These are phyloP conservation scores for Sisyra nigra DNA, from an alignment of 2,888 invertebrate species.

Conservation along the genomic window DNA sequence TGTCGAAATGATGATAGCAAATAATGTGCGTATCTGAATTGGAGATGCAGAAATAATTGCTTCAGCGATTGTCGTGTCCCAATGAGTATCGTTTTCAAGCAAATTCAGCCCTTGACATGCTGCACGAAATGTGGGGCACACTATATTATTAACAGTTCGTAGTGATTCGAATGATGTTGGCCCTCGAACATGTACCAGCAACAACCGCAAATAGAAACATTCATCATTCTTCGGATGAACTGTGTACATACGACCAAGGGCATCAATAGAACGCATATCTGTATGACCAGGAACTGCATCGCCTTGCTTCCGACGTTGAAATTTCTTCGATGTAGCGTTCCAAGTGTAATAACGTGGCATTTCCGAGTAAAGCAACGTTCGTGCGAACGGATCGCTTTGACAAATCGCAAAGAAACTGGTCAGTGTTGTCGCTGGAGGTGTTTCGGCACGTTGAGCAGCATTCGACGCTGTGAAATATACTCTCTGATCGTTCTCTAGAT, in stretches of 20 bases:
- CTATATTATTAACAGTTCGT: conserved; percentile 21
- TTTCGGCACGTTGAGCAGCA: conserved; percentile 10
- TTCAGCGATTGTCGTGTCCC: conserved; percentile 14
- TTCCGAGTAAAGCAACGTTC: conserved; percentile 20
- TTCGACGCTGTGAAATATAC: conserved; percentile 14
- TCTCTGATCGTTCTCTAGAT: conserved; percentile 13
- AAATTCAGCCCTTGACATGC: conserved; percentile 16
- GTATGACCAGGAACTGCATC: conserved; percentile 13
- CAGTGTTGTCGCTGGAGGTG: conserved; percentile 13
- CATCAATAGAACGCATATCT: conserved; percentile 12
- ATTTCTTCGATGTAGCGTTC: conserved; percentile 19
- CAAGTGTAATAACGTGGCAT: conserved; percentile 20
- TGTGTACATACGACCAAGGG: conserved; percentile 17
- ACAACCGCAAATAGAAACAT: conserved; percentile 19
- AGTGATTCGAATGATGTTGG: conserved; percentile 20
- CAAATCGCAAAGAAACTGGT: conserved; percentile 13
- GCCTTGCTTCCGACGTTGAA: conserved; percentile 18
- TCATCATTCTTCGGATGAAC: conserved; percentile 18
- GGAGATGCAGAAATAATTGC: conserved; percentile 13
- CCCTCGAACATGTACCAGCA: conserved; percentile 18
- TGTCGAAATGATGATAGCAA: conserved; percentile 16
- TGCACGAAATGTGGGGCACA: conserved; percentile 19
- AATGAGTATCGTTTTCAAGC: conserved; percentile 15
- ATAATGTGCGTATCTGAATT: conserved; percentile 16
- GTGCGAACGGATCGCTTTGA: conserved; percentile 15